Evolutionary conservation across 2,113 vertebrate species (phyloP), one percentile per base, ranked within the genome.

Genomic region (Amia ocellicauda): DNA sequence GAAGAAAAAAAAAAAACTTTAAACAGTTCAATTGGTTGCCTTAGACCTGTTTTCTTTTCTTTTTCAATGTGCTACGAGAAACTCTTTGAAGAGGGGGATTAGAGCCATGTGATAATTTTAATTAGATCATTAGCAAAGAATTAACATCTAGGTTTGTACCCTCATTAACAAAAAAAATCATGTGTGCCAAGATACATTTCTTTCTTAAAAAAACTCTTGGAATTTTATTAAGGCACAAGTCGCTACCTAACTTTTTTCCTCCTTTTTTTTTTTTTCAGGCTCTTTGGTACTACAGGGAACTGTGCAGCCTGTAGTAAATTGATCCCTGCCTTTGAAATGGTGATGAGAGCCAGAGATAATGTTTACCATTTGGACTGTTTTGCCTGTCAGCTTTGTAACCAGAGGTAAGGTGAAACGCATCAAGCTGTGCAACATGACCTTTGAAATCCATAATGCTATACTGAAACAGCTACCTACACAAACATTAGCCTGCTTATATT

Each of bases 291-390:
- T 74, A 99, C 97, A 2, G 97, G 97, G 86, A 99, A 99, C 91
- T 99, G 97, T 52, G 97, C 97, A 49, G 97, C 96, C 76, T 99
- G 97, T 88, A 99, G 96, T 92, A 99, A 99, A 90, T 92, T 99
- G 89, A 99, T 99, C 89, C 97, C 97, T 79, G 97, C 97, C 86
- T 99, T 99, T 80, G 97, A 99, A 92, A 99, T 99, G 97, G 97
- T 99, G 92, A 99, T 99, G 97, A 94, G 96, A 87, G 97, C 97
- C 86, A 92, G 96, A 91, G 97, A 99, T 90, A 99, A 99, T 69
- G 97, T 99, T 87, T 99, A 99, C 89, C 97, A 99, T 89, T 94
- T 99, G 80, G 97, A 99, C 92, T 99, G 97, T 91, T 99, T 99
- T 68, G 96, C 96, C 90, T 99, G 97, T 89, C 97, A 99, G 90